phyloP scores from a whole-genome alignment of 2,113 vertebrate genomes.

The Vombatus ursinus region DNA sequence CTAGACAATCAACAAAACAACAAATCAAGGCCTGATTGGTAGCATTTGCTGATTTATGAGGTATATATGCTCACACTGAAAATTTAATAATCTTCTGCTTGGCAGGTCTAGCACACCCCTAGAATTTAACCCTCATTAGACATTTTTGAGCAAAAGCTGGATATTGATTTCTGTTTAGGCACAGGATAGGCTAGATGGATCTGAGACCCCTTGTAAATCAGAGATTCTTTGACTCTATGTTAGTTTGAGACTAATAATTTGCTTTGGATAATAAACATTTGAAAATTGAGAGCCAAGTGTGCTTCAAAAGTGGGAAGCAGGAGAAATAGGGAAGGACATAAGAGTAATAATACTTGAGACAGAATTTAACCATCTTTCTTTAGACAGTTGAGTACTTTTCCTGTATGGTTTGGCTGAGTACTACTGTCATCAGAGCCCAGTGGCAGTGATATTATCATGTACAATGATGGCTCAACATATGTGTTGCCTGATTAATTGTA shows the following conservation, averaged over 20 bases:
- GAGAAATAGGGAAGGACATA: not conserved
- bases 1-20: not conserved
- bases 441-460: not conserved
- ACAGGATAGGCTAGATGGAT: not conserved
- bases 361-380: not conserved
- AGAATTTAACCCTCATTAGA: not conserved
- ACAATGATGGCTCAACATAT: not conserved
- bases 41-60: not conserved
- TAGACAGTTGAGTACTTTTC: not conserved
- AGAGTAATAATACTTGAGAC: too few species aligned
- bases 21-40: not conserved
- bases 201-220: not conserved
- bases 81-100: not conserved
- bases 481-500: not conserved
- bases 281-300: constrained; percentile 39
- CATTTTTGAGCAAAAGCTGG: not conserved
- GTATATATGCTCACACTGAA: not conserved
- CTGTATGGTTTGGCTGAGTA: not conserved
- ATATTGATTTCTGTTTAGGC: not conserved
- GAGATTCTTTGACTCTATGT: not conserved
- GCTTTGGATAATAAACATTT: not conserved
- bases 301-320: not conserved
- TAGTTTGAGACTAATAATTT: not conserved
- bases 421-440: not conserved
- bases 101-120: not conserved